phyloP scores from a whole-genome alignment of 2,888 invertebrate genomes.

The Athetis lepigone region DNA sequence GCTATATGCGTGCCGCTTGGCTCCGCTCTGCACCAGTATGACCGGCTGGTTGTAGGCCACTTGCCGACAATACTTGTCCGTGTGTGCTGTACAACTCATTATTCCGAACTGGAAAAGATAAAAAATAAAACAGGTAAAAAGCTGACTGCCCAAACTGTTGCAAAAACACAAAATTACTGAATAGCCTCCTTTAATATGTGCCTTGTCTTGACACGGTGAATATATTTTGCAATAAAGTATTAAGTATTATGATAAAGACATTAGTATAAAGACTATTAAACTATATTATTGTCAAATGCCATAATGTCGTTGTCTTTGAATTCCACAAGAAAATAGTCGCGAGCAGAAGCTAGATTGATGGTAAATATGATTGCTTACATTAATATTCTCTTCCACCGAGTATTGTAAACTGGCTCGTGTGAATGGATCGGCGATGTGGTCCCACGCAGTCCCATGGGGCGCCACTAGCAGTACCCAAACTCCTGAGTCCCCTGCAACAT shows the following conservation, averaged over 20 bases:
- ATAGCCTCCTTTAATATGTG: no score
- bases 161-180: no score
- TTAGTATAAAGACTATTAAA: no score
- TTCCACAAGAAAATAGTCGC: no score
- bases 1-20: constrained; percentile 68
- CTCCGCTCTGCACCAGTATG: constrained; percentile 73
- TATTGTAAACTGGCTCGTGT: constrained; percentile 76
- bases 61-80: constrained; percentile 74
- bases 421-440: constrained; percentile 76
- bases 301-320: no score
- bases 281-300: no score
- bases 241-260: no score
- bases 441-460: constrained; percentile 75
- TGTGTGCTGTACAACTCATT: constrained; percentile 73
- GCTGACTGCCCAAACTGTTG: no score
- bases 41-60: constrained; percentile 70
- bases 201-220: no score
- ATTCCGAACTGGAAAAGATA: constrained; percentile 79
- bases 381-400: constrained; percentile 67
- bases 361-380: constrained; percentile 70
- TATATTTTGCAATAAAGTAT: no score
- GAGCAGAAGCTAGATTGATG: no score
- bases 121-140: no score
- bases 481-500: constrained; percentile 55
- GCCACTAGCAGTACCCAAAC: constrained; percentile 80